Base-by-base conservation (phyloP, 2,113 vertebrate species). In the Proteles cristata region DNA sequence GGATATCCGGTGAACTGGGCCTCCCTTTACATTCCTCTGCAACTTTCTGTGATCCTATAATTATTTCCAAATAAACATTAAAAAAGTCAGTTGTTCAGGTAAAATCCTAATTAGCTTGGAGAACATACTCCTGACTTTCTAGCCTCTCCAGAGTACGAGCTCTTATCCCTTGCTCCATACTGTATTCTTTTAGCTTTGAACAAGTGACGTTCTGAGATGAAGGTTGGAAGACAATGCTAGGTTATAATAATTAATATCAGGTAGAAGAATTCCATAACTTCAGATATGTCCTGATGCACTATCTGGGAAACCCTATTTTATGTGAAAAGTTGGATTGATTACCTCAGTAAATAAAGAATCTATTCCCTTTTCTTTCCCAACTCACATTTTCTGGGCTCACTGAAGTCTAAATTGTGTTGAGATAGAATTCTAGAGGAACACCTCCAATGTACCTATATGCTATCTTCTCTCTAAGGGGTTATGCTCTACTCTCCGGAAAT, bases 51-150 rank as follows among this genome's bases (percentile, higher is more conserved):
- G 69, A 74, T 19, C 77, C 35, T 53, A 12, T 21, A 68, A 31
- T 84, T 87, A 61, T 92, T 80, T 96, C 28, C 82, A 81, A 94
- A 76, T 53, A 87, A 73, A 55, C 11, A 31, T 43, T 21, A 31
- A 11, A 33, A 55, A 71, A 26, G 11, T 4, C 12, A 55, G 2
- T 12, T 31, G 7, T 71, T 86, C 4, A 28, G 82, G 83, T 43
- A 93, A 66, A 45, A 55, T 68, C 12, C 19, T 31, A 28, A 17
- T 61, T 5, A 86, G 9, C 4, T 65, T 81, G 35, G 61, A 31
- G 50, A 69, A 11, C 12, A 58, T 69, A 58, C 12, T 77, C 25
- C 4, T 79, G 61, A 14, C 43, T 69, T 68, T 50, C 43, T 43
- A 43, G 17, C 11, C 23, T 48, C 10, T 50, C 2, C 45, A 63